Base-by-base conservation (phyloP, 2,797 vertebrate genomes). In the Tympanoctomys barrerae region DNA sequence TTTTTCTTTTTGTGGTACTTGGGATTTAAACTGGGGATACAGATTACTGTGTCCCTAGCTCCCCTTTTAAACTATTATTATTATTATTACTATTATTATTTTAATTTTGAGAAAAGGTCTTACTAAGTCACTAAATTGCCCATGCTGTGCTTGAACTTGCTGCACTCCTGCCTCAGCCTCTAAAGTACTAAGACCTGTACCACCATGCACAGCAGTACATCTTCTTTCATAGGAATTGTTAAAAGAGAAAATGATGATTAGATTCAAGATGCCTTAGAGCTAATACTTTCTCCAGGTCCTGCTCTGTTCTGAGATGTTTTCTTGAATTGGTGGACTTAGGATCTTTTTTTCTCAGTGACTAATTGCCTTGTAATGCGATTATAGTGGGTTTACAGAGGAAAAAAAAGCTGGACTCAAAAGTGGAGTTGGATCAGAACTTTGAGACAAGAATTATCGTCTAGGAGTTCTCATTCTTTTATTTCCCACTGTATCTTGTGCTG, bases 361-460 rank as follows among this genome's bases (percentile, higher is more conserved):
- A 77, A 49, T 57, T 71, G 42, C 14, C 57, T 73, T n/a, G 16
- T 36, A 52, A n/a, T n/a, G 57, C 24, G 26, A 31, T 57, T 3
- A 4, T 14, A 54, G 28, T 6, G 62, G 6, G 11, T 71, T 75
- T 28, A 11, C 4, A 33, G 66, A 33, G 10, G 7, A 10, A 36
- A 14, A 52, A 42, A 57, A 52, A 36, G 10, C 21, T 10, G 28
- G 13, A 3, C 11, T 8, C 21, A 33, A 28, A 42, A 26, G 36
- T 18, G 54, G 10, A 22, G 31, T 12, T 21, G 42, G 39, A 12
- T 16, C 21, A 42, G n/a, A 68, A 36, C 26, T 7, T 42, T 24
- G 71, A 52, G 24, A 70, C 19, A 4, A 75, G 83, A 42, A 10
- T 0, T 0, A 1, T 75, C 39, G 3, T 52, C 16, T 18, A 13